Conservation (phyloP, 1,140 invertebrate species). For the Drosophila yakuba region DNA sequence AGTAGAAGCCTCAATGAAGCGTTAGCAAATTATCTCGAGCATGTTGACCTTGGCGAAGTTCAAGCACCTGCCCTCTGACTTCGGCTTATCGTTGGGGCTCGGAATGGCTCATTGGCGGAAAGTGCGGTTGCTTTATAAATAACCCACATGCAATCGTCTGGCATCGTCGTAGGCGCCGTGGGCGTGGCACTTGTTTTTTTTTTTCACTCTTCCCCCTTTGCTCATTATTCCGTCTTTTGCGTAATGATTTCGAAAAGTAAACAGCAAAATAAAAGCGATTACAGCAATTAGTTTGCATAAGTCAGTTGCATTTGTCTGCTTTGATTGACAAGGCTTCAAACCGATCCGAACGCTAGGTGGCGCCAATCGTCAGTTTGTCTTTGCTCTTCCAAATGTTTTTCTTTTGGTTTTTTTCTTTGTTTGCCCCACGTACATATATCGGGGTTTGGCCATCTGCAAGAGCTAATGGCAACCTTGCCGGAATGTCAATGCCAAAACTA, state of each 20-base stretch:
- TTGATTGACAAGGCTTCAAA: slow-evolving; percentile 43
- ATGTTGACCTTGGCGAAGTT: slow-evolving; percentile 70
- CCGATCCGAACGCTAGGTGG: slow-evolving; percentile 1
- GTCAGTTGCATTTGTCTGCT: slow-evolving; percentile 35
- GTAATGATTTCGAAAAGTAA: slow-evolving; percentile 56
- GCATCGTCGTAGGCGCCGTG: slow-evolving; percentile 30
- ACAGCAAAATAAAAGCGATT: slow-evolving; percentile 46
- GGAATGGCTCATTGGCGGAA: slow-evolving; percentile 31
- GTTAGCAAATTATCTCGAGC: slow-evolving; percentile 46
- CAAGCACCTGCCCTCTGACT: slow-evolving; percentile 78
- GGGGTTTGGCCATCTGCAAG: slow-evolving; percentile 15
- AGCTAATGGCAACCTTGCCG: slow-evolving; percentile 15
- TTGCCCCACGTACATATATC: neutral
- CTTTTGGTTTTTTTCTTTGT: slow-evolving; percentile 10
- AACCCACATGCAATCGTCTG: slow-evolving; percentile 50
- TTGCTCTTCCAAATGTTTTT: neutral
- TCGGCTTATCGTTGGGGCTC: slow-evolving; percentile 55
- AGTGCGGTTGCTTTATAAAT: slow-evolving; percentile 43
- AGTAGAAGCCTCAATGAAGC: slow-evolving; percentile 18
- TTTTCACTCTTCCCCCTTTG: slow-evolving; percentile 4
- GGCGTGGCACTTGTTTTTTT: slow-evolving; percentile 45
- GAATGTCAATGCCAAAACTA: slow-evolving; percentile 28
- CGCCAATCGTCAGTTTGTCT: neutral
- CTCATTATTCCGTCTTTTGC: slow-evolving; percentile 20
- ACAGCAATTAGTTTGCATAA: slow-evolving; percentile 50